Percentiles rank a stretch among this genome's conserved stretches.
phyloP scores from a whole-genome alignment of 2,888 invertebrate species.

The Luperina testacea region DNA sequence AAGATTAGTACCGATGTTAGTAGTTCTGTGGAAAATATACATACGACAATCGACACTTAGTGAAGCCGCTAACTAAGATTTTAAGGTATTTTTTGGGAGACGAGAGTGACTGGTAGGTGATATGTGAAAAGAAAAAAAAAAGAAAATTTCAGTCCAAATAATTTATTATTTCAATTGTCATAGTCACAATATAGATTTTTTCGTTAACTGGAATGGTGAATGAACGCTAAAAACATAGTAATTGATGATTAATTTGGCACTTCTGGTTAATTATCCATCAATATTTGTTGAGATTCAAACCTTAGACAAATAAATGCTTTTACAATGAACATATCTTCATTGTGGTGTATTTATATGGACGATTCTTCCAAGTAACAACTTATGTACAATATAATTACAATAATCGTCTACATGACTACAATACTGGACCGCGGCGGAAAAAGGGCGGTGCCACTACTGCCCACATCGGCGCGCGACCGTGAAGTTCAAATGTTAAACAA shows the following conservation, averaged over 20 bases:
- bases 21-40: background rate
- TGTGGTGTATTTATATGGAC: slow-evolving; percentile 74
- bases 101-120: too few relatives aligned
- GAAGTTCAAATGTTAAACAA: slow-evolving; percentile 52
- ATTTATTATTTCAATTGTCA: slow-evolving; percentile 81
- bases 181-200: slow-evolving; percentile 77
- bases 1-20: background rate
- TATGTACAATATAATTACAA: slow-evolving; percentile 88
- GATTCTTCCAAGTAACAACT: slow-evolving; percentile 81
- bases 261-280: slow-evolving; percentile 73
- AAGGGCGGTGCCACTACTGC: background rate
- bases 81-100: background rate
- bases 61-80: background rate
- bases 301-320: slow-evolving; percentile 84
- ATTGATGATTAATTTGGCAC: slow-evolving; percentile 85
- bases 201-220: slow-evolving; percentile 86
- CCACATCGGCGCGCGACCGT: slow-evolving; percentile 22
- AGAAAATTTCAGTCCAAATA: slow-evolving; percentile 85
- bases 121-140: slow-evolving; percentile 56
- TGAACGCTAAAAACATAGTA: slow-evolving; percentile 74
- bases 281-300: slow-evolving; percentile 83
- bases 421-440: slow-evolving; percentile 29
- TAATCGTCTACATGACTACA: slow-evolving; percentile 73
- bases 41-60: background rate
- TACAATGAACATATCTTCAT: slow-evolving; percentile 72